These are phyloP conservation scores for Ephestia elutella DNA, from an alignment of 1,140 invertebrate genomes.

Conservation along the genomic window DNA sequence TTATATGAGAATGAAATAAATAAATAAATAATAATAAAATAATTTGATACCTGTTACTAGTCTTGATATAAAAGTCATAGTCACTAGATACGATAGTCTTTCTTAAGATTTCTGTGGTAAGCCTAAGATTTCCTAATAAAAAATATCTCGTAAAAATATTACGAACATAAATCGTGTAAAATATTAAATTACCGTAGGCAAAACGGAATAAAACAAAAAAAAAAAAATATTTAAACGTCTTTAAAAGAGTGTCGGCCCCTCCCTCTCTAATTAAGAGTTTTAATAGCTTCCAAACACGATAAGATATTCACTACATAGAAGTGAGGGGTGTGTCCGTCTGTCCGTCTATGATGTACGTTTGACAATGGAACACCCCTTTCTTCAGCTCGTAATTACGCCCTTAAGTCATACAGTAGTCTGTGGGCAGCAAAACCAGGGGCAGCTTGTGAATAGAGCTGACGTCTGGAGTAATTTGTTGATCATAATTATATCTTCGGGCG, in stretches of 20 bases:
- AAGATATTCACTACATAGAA: neutral
- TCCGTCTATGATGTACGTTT: constrained; percentile 1
- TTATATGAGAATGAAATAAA: too few species aligned
- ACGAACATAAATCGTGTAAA: too few species aligned
- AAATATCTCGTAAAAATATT: too few species aligned
- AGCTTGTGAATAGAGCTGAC: neutral
- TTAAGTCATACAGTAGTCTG: neutral
- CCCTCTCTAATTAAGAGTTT: neutral
- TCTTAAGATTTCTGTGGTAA: too few species aligned
- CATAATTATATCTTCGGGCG: neutral
- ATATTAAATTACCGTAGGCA: too few species aligned
- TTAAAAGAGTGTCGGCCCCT: too few species aligned
- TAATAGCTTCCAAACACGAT: constrained; percentile 1
- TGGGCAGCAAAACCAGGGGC: neutral
- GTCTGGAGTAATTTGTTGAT: neutral
- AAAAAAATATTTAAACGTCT: neutral
- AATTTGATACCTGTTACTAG: too few species aligned
- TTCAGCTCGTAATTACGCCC: neutral
- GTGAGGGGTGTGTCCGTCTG: neutral
- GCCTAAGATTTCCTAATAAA: too few species aligned
- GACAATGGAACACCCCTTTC: neutral
- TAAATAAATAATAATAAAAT: too few species aligned
- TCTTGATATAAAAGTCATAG: too few species aligned
- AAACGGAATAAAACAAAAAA: neutral
- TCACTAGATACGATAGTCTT: too few species aligned